Evolutionary conservation across 2,888 invertebrate genomes (phyloP), one percentile per base, ranked within the genome.

Genomic region (Fissipunctia ypsillon): DNA sequence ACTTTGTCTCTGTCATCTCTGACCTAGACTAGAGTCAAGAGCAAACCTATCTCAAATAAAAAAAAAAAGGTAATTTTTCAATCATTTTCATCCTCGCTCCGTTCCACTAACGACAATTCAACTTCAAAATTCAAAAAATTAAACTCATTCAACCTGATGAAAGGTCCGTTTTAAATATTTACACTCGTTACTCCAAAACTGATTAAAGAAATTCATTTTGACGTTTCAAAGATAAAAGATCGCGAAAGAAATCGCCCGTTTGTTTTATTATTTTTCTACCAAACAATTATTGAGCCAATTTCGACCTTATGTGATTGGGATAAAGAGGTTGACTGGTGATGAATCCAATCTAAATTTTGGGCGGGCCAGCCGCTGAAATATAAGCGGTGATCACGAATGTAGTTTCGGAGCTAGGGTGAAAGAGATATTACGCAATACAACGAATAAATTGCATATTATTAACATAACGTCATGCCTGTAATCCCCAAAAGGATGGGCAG

Each of bases 291-390:
- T 76, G 35, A 41, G 67, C 74, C 31, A 91, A 83, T 86, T 72
- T 88, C n/a, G 16, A 84, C 90, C 74, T 81, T 91, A 88, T 56
- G 0, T 0, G 0, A 5, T 78, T 25, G 84, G 14, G 35, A 82
- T 90, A 90, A 81, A 81, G 69, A 68, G 69, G 73, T 82, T 80
- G 78, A 78, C 78, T 81, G 88, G 83, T 87, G 84, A 89, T 85
- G 74, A 82, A 81, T 73, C 75, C 93, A 94, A 95, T 94, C 93
- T 92, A 91, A 84, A 93, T 91, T 94, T 93, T 93, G 94, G 95
- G 95, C 94, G 94, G 92, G 88, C 71, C 89, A 75, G 85, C 84
- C 78, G 84, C 89, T 93, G 93, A 94, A 92, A 93, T 92, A 93
- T 94, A 93, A 91, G 90, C 89, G 86, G 83, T 86, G 88, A 89